phyloP scores from a whole-genome alignment of 2,113 vertebrate species.

The Syrrhaptes paradoxus region DNA sequence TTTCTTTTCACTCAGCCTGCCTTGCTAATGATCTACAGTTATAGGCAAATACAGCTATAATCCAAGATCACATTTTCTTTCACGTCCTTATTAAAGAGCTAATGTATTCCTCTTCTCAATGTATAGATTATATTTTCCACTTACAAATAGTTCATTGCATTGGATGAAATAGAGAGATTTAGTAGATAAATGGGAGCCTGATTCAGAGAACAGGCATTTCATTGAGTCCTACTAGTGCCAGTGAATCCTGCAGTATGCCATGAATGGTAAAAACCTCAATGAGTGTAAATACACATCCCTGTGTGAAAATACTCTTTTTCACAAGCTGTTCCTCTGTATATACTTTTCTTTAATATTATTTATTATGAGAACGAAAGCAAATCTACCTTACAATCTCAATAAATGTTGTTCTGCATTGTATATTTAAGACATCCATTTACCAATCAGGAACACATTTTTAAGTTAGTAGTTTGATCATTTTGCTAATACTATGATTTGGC shows the following conservation, averaged over 20 bases:
- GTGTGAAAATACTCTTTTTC: not conserved
- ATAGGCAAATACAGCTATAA: conserved; percentile 20
- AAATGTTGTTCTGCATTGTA: not conserved
- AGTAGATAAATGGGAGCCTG: conserved; percentile 51
- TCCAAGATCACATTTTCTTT: conserved; percentile 47
- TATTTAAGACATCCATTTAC: not conserved
- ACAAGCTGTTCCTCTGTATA: not conserved
- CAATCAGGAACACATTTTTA: not conserved
- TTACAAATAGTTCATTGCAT: conserved; percentile 34
- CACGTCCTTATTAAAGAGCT: conserved; percentile 31
- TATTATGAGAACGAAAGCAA: not conserved
- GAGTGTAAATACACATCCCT: conserved; percentile 19
- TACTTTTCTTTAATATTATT: not conserved
- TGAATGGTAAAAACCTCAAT: conserved; percentile 53
- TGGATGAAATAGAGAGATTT: conserved; percentile 18
- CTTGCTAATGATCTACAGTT: conserved; percentile 62
- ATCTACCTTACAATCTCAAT: not conserved
- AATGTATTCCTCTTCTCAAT: conserved; percentile 7
- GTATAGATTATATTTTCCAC: conserved; percentile 40
- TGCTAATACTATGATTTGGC: not conserved
- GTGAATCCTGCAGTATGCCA: conserved; percentile 24
- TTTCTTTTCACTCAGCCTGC: conserved; percentile 38
- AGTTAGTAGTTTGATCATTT: not conserved
- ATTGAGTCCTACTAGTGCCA: conserved; percentile 26
- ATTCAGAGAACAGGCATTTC: conserved; percentile 50